Conservation (phyloP, 2,888 invertebrate genomes). For the Noctua janthe region DNA sequence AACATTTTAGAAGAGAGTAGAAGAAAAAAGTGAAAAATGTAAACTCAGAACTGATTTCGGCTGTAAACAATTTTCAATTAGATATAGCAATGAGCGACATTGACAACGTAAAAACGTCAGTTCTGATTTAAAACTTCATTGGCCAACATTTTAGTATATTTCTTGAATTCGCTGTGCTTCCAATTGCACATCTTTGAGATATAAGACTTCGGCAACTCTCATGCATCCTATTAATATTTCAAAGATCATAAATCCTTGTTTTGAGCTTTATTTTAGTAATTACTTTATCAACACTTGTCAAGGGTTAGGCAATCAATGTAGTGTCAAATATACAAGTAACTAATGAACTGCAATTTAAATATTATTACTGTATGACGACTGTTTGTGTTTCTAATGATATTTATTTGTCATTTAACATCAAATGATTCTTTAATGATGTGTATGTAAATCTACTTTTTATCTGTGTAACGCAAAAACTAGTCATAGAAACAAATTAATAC, state of each 20-base stretch:
- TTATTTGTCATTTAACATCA: slow-evolving; percentile 44
- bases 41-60: neutral
- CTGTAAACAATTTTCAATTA: neutral
- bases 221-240: neutral
- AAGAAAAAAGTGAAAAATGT: neutral
- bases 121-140: neutral
- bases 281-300: slow-evolving; percentile 1
- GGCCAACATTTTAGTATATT: neutral
- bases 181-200: neutral
- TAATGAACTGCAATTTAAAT: slow-evolving; percentile 28
- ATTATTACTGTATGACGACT: slow-evolving; percentile 47
- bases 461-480: slow-evolving; percentile 31
- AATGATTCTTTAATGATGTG: slow-evolving; percentile 56
- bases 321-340: slow-evolving; percentile 23
- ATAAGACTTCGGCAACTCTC: neutral
- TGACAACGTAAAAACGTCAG: neutral
- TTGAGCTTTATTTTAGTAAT: neutral
- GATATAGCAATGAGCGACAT: neutral
- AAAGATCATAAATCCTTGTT: neutral
- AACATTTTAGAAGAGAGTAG: neutral
- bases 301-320: slow-evolving; percentile 24
- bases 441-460: slow-evolving; percentile 57
- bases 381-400: slow-evolving; percentile 38
- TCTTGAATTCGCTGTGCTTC: neutral
- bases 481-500: slow-evolving; percentile 52